Conservation (phyloP, 2,113 vertebrate genomes). For the Boleophthalmus pectinirostris region DNA sequence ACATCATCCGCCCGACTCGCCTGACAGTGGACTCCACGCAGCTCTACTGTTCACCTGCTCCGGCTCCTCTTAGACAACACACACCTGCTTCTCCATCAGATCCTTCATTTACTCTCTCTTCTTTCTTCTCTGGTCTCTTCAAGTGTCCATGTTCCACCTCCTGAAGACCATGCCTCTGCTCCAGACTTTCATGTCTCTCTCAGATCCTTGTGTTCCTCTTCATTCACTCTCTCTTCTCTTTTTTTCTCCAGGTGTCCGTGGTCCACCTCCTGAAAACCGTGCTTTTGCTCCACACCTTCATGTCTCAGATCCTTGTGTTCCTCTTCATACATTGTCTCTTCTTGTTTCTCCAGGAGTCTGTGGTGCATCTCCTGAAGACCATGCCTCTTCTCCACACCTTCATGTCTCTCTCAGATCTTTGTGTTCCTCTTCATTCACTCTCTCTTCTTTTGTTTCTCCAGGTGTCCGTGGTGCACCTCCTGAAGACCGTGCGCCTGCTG, state of each 20-base stretch:
- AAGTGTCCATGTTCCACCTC: neutral
- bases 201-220: neutral
- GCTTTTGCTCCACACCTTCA: neutral
- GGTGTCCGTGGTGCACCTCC: constrained; percentile 95
- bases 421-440: neutral
- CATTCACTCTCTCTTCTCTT: neutral
- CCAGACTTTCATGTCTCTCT: neutral
- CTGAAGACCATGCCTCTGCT: neutral
- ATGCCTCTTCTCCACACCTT: neutral
- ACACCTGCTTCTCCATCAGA: no score
- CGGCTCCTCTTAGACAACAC: no score
- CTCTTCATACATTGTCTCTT: no score
- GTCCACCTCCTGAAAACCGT: constrained; percentile 97
- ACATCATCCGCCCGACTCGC: no score
- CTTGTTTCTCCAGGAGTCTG: neutral
- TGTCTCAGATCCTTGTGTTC: no score
- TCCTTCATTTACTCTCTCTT: no score
- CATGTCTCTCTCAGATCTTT: neutral
- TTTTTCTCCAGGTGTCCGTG: constrained; percentile 85
- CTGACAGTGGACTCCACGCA: no score
- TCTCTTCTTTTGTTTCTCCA: constrained; percentile 44
- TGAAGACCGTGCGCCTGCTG: constrained; percentile 92
- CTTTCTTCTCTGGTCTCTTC: no score
- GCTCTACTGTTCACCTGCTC: no score
- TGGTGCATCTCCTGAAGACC: neutral